These are phyloP conservation scores for Alfaro cultratus DNA, from an alignment of 2,797 vertebrate species.

Conservation along the genomic window DNA sequence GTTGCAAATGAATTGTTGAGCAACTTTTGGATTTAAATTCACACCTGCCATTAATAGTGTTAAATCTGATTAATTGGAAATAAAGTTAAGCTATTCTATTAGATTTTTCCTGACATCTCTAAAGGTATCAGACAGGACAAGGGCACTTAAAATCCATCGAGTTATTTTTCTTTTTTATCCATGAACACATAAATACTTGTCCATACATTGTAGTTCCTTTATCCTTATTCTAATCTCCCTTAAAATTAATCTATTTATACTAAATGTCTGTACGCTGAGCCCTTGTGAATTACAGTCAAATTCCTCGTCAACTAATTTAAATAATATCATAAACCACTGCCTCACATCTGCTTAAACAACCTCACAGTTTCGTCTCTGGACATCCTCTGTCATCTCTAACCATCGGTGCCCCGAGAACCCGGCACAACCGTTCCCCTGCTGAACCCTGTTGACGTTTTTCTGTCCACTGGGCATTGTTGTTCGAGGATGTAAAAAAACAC, in stretches of 20 bases:
- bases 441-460: slow-evolving; percentile 57
- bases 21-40: neutral
- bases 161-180: neutral
- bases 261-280: neutral
- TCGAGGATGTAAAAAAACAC: slow-evolving; percentile 49
- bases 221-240: neutral
- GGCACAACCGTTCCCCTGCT: slow-evolving; percentile 54
- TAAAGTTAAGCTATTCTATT: neutral
- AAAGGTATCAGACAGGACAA: neutral
- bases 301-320: neutral
- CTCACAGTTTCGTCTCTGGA: slow-evolving; percentile 35
- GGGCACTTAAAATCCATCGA: neutral
- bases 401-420: slow-evolving; percentile 40
- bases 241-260: neutral
- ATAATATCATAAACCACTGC: slow-evolving; percentile 25
- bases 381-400: slow-evolving; percentile 52
- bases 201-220: neutral
- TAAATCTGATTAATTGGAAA: neutral
- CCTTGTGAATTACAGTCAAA: neutral
- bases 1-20: neutral
- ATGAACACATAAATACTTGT: neutral
- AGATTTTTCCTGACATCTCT: neutral
- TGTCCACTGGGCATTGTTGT: slow-evolving; percentile 69
- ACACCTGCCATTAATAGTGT: neutral
- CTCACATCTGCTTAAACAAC: slow-evolving; percentile 45